These are phyloP conservation scores for Peromyscus aztecus DNA, from an alignment of 2,797 vertebrate species.

Conservation along the genomic window DNA sequence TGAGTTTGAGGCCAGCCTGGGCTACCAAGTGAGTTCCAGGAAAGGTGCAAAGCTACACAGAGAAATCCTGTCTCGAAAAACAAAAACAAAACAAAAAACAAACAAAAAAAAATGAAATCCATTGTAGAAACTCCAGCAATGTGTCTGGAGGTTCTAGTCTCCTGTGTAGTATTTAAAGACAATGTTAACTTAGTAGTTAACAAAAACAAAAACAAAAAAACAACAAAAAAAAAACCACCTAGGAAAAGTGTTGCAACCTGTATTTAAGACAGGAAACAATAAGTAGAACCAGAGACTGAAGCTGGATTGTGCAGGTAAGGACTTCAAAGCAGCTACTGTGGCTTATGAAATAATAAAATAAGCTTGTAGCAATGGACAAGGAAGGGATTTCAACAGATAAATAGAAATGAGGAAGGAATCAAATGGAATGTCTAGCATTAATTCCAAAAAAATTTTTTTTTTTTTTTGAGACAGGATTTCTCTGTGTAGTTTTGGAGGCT, in stretches of 20 bases:
- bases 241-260: not conserved
- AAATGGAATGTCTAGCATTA: not conserved
- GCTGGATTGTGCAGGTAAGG: not conserved
- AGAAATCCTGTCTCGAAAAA: too few species aligned
- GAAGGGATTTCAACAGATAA: not conserved
- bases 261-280: slow-evolving; percentile 6
- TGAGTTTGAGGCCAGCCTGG: too few species aligned
- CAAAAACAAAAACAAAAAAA: too few species aligned
- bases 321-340: not conserved
- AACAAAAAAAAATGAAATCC: not conserved
- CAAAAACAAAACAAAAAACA: too few species aligned
- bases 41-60: too few species aligned
- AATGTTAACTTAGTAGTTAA: not conserved
- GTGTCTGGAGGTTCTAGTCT: not conserved
- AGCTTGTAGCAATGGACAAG: not conserved
- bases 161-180: not conserved
- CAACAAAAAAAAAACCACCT: not conserved
- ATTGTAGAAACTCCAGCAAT: not conserved
- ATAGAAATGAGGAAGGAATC: not conserved
- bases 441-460: not conserved
- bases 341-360: not conserved
- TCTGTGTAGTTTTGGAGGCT: too few species aligned
- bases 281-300: not conserved
- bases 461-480: too few species aligned
- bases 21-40: too few species aligned